These are phyloP conservation scores for Pyrochroa serraticornis DNA, from an alignment of 2,888 invertebrate species.

Conservation along the genomic window DNA sequence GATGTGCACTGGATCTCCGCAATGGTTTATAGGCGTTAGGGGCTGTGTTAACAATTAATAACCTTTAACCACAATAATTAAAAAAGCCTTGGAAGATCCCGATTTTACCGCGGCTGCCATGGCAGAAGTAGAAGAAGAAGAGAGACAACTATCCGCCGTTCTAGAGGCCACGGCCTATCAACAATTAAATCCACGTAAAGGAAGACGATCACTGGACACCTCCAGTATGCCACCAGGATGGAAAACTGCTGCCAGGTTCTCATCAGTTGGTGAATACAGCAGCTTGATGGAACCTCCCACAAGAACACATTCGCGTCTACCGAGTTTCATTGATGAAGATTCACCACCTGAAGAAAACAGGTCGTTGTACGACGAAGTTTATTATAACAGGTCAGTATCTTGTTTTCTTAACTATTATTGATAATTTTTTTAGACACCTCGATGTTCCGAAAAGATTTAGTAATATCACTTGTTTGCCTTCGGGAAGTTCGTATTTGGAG, in stretches of 20 bases:
- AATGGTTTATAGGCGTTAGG: conserved; percentile 53
- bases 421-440: conserved; percentile 46
- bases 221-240: conserved; percentile 65
- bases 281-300: too few relatives aligned
- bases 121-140: conserved; percentile 75
- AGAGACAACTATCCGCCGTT: conserved; percentile 72
- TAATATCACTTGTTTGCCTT: too few relatives aligned
- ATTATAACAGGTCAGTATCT: conserved; percentile 46
- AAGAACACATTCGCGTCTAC: conserved; percentile 67
- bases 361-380: conserved; percentile 52
- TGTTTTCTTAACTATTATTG: not conserved
- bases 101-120: conserved; percentile 75
- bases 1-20: conserved; percentile 41
- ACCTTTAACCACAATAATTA: conserved; percentile 20
- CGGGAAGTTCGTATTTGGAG: too few relatives aligned
- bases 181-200: conserved; percentile 57
- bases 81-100: conserved; percentile 68
- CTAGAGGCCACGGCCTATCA: too few relatives aligned
- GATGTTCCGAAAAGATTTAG: conserved; percentile 69
- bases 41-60: conserved; percentile 41
- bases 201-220: conserved; percentile 65
- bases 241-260: conserved; percentile 62
- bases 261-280: conserved; percentile 69
- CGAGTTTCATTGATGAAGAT: conserved; percentile 66
- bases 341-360: conserved; percentile 51